These are phyloP conservation scores for Aeoliscus strigatus DNA, from an alignment of 2,797 vertebrate genomes.

Conservation along the genomic window DNA sequence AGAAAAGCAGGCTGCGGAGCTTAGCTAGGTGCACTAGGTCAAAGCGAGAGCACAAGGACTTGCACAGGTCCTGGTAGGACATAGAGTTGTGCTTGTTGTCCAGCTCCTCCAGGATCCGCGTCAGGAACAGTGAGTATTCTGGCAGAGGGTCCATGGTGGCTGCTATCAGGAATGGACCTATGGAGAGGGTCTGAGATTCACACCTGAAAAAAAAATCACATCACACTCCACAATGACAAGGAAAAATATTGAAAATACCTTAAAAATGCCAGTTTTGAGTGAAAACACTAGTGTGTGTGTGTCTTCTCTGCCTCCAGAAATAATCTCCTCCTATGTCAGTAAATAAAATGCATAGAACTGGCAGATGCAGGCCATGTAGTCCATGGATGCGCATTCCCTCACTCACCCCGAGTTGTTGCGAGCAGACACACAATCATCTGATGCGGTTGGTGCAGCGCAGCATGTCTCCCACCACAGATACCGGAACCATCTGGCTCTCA, in stretches of 20 bases:
- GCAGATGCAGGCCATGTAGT: too few relatives aligned
- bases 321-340: too few relatives aligned
- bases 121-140: conserved; percentile 84
- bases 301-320: too few relatives aligned
- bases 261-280: too few relatives aligned
- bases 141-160: conserved; percentile 84
- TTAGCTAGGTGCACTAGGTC: conserved; percentile 88
- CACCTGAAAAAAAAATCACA: conserved; percentile 22
- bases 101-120: conserved; percentile 88
- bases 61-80: conserved; percentile 92
- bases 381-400: background rate
- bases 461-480: conserved; percentile 10
- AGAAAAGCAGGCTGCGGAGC: conserved; percentile 86
- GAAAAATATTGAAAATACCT: too few relatives aligned
- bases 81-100: conserved; percentile 82
- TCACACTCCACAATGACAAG: too few relatives aligned
- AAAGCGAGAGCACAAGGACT: conserved; percentile 85
- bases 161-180: conserved; percentile 14
- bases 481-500: background rate
- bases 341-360: too few relatives aligned
- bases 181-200: background rate
- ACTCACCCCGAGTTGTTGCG: conserved; percentile 20
- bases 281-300: too few relatives aligned
- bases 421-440: too few relatives aligned
- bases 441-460: conserved; percentile 10